Evolutionary conservation across 1,140 invertebrate genomes (phyloP).

Genomic region (Marisa cornuarietis): DNA sequence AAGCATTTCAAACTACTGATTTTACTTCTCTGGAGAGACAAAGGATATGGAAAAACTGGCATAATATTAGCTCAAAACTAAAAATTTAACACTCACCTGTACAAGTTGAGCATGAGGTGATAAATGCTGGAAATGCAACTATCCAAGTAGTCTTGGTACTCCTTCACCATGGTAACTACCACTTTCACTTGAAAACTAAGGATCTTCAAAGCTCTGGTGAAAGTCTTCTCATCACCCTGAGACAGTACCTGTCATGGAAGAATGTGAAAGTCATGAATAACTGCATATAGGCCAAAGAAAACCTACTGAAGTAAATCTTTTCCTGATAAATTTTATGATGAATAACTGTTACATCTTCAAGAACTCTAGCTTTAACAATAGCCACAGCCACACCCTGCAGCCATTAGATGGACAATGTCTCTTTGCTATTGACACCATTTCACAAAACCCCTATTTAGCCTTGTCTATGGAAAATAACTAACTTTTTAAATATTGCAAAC

Average conservation of each 20-base stretch:
- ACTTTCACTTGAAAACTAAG: conserved; percentile 59
- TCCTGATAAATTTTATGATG: background rate
- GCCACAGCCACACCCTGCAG: background rate
- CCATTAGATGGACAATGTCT: background rate
- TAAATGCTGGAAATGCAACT: conserved; percentile 39
- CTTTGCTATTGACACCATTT: background rate
- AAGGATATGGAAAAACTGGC: no score
- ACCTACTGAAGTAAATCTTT: background rate
- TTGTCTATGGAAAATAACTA: background rate
- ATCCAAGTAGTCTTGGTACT: conserved; percentile 41
- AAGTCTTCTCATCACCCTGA: conserved; percentile 55
- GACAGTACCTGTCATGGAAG: conserved; percentile 37
- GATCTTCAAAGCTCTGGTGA: conserved; percentile 56
- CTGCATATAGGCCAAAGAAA: background rate
- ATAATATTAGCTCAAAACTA: background rate
- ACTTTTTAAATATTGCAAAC: background rate
- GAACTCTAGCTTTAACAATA: background rate
- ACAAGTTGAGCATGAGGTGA: conserved; percentile 40
- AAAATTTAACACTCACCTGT: conserved; percentile 32
- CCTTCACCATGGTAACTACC: conserved; percentile 49
- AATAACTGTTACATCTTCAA: background rate
- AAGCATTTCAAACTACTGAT: no score
- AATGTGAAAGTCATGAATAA: background rate
- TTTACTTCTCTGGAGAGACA: no score
- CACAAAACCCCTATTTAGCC: no score